Conservation (phyloP, 2,888 invertebrate species). For the Argyresthia goedartella region DNA sequence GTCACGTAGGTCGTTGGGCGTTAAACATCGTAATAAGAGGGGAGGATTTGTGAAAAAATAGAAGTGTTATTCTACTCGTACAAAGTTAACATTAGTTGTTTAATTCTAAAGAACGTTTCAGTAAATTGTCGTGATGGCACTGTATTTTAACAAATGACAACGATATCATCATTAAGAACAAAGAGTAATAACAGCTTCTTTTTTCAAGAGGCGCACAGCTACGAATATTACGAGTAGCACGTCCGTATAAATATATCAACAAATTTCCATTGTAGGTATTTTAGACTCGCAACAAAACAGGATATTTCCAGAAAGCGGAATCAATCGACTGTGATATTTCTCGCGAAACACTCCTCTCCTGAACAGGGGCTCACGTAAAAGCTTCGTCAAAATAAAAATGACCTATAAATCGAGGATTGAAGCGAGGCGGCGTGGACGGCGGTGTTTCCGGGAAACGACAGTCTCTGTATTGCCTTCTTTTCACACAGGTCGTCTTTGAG, state of each 20-base stretch:
- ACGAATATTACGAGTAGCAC: no score
- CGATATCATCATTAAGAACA: no score
- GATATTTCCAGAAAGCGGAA: not conserved
- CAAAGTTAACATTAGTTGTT: no score
- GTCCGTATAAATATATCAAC: no score
- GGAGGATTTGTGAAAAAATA: not conserved
- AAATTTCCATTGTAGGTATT: no score
- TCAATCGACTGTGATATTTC: not conserved
- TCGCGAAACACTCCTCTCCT: not conserved
- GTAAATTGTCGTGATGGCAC: no score
- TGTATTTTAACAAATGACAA: no score
- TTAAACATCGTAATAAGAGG: not conserved
- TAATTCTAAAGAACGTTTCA: no score
- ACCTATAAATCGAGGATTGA: not conserved
- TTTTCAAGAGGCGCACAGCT: no score
- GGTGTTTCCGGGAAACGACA: not conserved
- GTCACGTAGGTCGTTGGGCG: slow-evolving; percentile 23
- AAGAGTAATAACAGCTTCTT: no score
- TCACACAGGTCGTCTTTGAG: not conserved
- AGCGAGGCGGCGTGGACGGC: no score
- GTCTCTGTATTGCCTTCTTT: not conserved
- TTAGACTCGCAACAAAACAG: not conserved
- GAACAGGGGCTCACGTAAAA: not conserved
- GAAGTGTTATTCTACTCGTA: no score
- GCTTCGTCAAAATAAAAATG: not conserved